These are phyloP conservation scores for Tiaroga cobitis DNA, from an alignment of 2,797 vertebrate species.

Conservation along the genomic window DNA sequence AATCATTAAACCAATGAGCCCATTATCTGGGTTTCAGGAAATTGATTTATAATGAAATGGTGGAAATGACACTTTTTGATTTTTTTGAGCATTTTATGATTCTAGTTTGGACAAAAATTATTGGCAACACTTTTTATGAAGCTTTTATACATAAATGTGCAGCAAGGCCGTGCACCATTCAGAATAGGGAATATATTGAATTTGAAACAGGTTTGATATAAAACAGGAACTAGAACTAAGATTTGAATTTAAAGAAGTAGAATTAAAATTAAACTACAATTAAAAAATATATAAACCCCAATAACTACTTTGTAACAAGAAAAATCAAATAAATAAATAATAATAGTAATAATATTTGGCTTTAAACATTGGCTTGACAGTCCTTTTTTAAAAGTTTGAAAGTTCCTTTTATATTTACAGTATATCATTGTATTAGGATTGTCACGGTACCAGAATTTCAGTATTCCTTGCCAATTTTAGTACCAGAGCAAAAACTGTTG, in stretches of 20 bases:
- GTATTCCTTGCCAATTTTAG: too few relatives aligned
- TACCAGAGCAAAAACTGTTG: too few relatives aligned
- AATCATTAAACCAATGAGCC: conserved; percentile 14
- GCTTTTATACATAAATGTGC: too few relatives aligned
- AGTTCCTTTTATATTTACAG: neutral
- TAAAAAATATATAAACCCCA: neutral
- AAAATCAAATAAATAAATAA: neutral
- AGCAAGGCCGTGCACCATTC: neutral
- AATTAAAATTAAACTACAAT: neutral
- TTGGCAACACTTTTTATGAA: too few relatives aligned
- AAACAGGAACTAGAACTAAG: neutral
- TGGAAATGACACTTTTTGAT: neutral
- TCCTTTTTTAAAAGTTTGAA: neutral
- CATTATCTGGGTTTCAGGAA: conserved; percentile 2
- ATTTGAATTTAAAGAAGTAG: neutral
- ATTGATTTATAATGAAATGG: conserved; percentile 13
- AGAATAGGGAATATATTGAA: neutral
- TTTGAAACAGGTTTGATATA: neutral
- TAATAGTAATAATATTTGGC: too few relatives aligned
- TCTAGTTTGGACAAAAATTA: neutral
- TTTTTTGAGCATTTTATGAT: neutral
- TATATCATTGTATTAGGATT: neutral
- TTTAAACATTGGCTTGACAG: neutral
- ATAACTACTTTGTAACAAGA: neutral
- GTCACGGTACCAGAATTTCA: neutral